Conservation (phyloP, 2,888 invertebrate species). For the Drosophila meridionalis region DNA sequence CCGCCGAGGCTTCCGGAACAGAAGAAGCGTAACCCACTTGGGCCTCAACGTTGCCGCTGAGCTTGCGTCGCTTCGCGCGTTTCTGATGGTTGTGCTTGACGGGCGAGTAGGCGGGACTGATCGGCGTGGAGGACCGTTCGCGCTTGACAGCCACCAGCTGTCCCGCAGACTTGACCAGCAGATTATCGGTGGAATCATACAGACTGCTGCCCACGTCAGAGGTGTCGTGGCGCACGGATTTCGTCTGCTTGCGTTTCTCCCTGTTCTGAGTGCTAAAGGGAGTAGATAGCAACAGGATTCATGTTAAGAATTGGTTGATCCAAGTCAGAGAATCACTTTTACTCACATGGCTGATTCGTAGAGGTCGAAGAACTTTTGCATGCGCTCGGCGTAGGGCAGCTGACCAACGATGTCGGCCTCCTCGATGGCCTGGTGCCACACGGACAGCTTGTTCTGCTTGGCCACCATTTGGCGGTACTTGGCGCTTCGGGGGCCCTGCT, state of each 20-base stretch:
- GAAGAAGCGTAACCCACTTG: slow-evolving; percentile 16
- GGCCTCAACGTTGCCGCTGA: slow-evolving; percentile 56
- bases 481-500: slow-evolving; percentile 81
- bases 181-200: slow-evolving; percentile 79
- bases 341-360: slow-evolving; percentile 79
- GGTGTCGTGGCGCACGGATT: slow-evolving; percentile 50
- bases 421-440: slow-evolving; percentile 90
- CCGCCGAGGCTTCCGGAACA: slow-evolving; percentile 16
- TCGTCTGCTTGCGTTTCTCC: slow-evolving; percentile 51
- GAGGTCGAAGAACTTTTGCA: slow-evolving; percentile 84
- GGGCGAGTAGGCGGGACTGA: slow-evolving; percentile 83
- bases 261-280: slow-evolving; percentile 52
- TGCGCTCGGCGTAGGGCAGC: slow-evolving; percentile 87
- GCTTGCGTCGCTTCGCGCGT: slow-evolving; percentile 75
- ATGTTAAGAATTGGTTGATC: neutral
- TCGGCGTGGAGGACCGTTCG: slow-evolving; percentile 82
- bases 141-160: slow-evolving; percentile 63
- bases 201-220: slow-evolving; percentile 83
- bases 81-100: slow-evolving; percentile 62
- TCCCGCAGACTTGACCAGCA: slow-evolving; percentile 50
- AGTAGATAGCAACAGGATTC: neutral
- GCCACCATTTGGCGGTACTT: slow-evolving; percentile 77
- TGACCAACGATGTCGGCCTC: slow-evolving; percentile 89
- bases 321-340: neutral
- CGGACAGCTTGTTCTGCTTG: slow-evolving; percentile 57